A percentile compares a stretch with the other conserved stretches of the same genome.
phyloP scores from a whole-genome alignment of 2,113 vertebrate species.

The Crotalus horridus region DNA sequence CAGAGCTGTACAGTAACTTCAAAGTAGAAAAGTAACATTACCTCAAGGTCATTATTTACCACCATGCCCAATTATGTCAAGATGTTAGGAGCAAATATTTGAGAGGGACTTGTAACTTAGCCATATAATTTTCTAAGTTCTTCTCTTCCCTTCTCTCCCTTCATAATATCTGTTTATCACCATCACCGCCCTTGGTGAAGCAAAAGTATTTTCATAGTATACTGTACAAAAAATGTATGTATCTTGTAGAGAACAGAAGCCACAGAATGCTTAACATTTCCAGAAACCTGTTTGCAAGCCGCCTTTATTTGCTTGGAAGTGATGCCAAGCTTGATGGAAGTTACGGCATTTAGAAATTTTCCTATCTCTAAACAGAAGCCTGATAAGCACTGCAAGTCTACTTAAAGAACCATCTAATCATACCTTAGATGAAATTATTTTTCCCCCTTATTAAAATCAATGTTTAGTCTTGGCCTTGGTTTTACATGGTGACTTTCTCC shows the following conservation, averaged over 20 bases:
- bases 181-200: neutral
- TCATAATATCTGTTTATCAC: neutral
- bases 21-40: neutral
- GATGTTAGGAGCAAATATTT: neutral
- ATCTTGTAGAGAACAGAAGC: conserved; percentile 1
- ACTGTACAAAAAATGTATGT: neutral
- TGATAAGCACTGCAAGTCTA: neutral
- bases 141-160: neutral
- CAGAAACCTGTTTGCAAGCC: neutral
- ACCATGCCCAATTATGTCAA: neutral
- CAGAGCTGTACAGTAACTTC: neutral
- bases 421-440: neutral
- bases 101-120: neutral
- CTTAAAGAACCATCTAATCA: neutral
- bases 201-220: neutral
- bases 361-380: neutral
- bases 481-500: neutral
- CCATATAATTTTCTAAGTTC: neutral
- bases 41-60: neutral
- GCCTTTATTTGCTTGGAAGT: conserved; percentile 9
- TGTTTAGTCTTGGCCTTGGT: neutral
- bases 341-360: conserved; percentile 1
- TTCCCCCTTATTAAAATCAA: neutral
- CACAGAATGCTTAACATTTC: neutral
- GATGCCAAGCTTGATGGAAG: neutral